Base-by-base conservation (phyloP, 1,140 invertebrate species). In the Zaprionus ghesquierei region DNA sequence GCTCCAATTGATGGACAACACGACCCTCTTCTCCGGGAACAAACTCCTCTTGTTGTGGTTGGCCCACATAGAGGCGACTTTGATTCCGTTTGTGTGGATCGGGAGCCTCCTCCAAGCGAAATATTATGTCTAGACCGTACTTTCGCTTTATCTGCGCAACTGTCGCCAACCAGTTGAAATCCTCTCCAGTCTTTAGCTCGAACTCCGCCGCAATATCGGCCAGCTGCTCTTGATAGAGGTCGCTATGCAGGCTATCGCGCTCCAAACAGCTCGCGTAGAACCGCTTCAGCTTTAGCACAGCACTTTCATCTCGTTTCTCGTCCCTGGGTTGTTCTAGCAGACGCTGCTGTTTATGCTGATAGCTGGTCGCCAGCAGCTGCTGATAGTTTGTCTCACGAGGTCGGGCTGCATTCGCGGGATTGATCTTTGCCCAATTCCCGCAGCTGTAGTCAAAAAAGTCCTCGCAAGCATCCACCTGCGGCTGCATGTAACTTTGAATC, bases 391-490 rank as follows among this genome's bases (percentile, higher is more conserved):
- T 91, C 31, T 91, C 80, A 3, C 82, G 58, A 0, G 78, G 77
- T 41, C 50, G 41, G 8, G 51, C 62, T 1, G 60, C 55, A 9
- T 80, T 79, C 3, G 90, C 90, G 5, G 90, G 90, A 79, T 91
- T 85, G 3, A 91, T 80, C 46, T 80, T 77, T 12, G 86, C 71
- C 90, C 90, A 91, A 31, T 78, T 90, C 13, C 90, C 90, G 61
- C 90, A 91, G 44, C 82, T 86, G 58, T 85, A 82, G 23, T 66
- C 73, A 33, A 76, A 91, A 46, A 91, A 91, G 23, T 91, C 81
- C 5, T 90, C 90, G 68, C 90, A 91, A 8, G 78, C 61, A 27
- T 81, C 56, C 22, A 54, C 20, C 2, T 81, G 72, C 10, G 72
- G 27, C 2, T 77, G 65, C 82, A 91, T 91, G 38, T 78, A 91